Conservation (phyloP, 2,888 invertebrate species). For the Branchellion lobata region DNA sequence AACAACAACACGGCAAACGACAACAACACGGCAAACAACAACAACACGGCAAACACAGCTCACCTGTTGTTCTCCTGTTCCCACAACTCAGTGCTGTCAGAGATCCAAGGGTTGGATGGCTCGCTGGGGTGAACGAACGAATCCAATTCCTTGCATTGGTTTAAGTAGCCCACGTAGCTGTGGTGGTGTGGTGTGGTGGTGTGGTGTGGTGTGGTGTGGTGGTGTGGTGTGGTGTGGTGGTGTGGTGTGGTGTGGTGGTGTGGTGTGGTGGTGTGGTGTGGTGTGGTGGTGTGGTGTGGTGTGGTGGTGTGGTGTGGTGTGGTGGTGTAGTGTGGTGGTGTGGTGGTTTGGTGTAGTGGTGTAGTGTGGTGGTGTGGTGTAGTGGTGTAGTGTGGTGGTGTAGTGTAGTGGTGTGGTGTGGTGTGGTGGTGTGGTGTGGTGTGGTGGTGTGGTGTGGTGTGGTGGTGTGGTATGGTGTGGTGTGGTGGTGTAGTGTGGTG, state of each 20-base stretch:
- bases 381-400: too few relatives aligned
- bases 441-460: too few relatives aligned
- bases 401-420: too few relatives aligned
- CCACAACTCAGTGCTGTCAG: conserved; percentile 93
- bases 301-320: too few relatives aligned
- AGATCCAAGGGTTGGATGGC: conserved; percentile 93
- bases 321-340: background rate
- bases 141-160: conserved; percentile 95
- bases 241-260: too few relatives aligned
- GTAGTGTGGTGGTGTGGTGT: background rate
- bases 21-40: background rate
- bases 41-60: conserved; percentile 51
- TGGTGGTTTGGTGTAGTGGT: background rate
- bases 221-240: conserved; percentile 59
- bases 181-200: conserved; percentile 60
- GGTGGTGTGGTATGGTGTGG: too few relatives aligned
- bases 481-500: too few relatives aligned
- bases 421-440: too few relatives aligned
- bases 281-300: too few relatives aligned
- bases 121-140: conserved; percentile 89
- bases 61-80: conserved; percentile 89
- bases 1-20: too few relatives aligned
- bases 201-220: conserved; percentile 78
- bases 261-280: too few relatives aligned
- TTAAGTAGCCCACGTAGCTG: conserved; percentile 80